Percentiles rank a stretch among this genome's conserved stretches.
Evolutionary conservation across 2,113 vertebrate genomes (phyloP).

Genomic region (Miniopterus natalensis): DNA sequence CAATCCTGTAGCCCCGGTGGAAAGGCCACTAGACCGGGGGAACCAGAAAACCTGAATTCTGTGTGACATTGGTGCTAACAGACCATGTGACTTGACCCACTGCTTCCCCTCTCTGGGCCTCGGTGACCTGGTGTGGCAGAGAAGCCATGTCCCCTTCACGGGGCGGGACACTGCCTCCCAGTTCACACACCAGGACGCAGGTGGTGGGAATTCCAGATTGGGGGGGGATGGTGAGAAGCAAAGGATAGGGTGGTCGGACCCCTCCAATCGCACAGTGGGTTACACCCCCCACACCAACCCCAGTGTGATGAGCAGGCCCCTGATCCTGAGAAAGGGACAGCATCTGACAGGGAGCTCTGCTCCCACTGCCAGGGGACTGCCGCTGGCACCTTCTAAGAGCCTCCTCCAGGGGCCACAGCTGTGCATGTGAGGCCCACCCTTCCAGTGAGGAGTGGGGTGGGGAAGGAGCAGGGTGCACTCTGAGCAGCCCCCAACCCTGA

Average conservation of each 20-base stretch:
- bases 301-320: accelerated
- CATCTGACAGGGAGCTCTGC: background rate
- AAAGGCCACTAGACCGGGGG: too few relatives aligned
- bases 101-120: background rate
- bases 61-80: background rate
- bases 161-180: background rate
- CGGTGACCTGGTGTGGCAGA: background rate
- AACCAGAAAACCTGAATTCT: background rate
- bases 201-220: background rate
- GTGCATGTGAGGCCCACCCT: background rate
- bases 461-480: background rate
- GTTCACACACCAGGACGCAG: accelerated
- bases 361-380: accelerated
- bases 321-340: background rate
- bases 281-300: too few relatives aligned
- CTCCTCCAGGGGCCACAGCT: accelerated
- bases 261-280: background rate
- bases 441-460: background rate
- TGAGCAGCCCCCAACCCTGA: background rate
- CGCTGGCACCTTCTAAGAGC: accelerated
- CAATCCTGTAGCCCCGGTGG: accelerated
- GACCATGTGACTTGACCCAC: background rate
- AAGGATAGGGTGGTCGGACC: accelerated
- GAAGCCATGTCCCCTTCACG: background rate
- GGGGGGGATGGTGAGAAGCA: background rate